Evolutionary conservation across 1,140 invertebrate species (phyloP).

Genomic region (Pararge aegeria): DNA sequence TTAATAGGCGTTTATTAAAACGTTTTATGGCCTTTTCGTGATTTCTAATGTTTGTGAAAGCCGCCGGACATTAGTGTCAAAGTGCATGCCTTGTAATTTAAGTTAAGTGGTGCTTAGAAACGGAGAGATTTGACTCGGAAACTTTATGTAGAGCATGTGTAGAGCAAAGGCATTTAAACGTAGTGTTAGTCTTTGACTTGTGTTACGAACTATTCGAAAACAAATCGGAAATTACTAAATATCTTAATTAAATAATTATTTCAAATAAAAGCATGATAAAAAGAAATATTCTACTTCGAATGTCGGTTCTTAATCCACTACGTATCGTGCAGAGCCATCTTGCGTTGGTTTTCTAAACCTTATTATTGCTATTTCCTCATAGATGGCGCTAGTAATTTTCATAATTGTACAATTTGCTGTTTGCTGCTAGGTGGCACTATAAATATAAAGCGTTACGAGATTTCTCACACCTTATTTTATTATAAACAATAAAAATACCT

Average conservation of each 20-base stretch:
- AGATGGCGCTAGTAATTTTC: background rate
- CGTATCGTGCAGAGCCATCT: too few relatives aligned
- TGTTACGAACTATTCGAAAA: too few relatives aligned
- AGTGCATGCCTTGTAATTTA: slow-evolving; percentile 35
- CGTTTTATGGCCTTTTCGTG: slow-evolving; percentile 49
- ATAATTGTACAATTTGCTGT: background rate
- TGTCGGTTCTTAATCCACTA: too few relatives aligned
- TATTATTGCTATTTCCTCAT: background rate
- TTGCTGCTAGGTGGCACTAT: background rate
- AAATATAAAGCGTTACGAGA: background rate
- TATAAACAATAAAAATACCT: too few relatives aligned
- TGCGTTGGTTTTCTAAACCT: background rate
- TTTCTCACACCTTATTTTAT: background rate
- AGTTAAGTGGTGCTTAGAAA: slow-evolving; percentile 16
- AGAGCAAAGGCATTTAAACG: too few relatives aligned
- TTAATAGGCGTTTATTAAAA: slow-evolving; percentile 34
- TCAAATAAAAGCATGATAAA: too few relatives aligned
- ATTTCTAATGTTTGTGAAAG: slow-evolving; percentile 41
- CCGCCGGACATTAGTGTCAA: slow-evolving; percentile 35
- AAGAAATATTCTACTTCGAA: too few relatives aligned
- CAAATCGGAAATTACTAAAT: too few relatives aligned
- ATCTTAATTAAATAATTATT: too few relatives aligned
- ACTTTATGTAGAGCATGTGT: background rate
- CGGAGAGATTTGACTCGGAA: background rate
- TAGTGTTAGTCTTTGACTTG: too few relatives aligned